Percentiles rank a stretch among this genome's conserved stretches.
Evolutionary conservation across 2,113 vertebrate species (phyloP).

Genomic region (Morone chrysops): DNA sequence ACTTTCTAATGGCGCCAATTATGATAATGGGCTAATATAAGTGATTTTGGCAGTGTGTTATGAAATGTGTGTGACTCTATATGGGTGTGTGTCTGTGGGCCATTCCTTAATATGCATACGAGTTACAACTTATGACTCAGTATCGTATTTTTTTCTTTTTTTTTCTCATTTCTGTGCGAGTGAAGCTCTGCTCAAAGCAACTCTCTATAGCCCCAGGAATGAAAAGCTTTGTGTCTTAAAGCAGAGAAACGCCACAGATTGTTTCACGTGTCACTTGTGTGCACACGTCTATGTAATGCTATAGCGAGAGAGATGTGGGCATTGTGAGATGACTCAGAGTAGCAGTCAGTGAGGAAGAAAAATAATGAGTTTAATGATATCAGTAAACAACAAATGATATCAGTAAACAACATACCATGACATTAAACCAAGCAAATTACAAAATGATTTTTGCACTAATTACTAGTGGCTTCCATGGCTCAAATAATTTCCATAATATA

Average conservation of each 20-base stretch:
- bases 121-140: too few relatives aligned
- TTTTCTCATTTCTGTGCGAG: background rate
- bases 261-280: background rate
- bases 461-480: background rate
- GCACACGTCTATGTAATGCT: background rate
- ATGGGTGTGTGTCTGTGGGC: constrained; percentile 4
- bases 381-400: constrained; percentile 2
- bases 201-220: background rate
- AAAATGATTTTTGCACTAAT: background rate
- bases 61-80: constrained; percentile 3
- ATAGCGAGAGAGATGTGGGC: background rate
- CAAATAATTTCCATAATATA: background rate
- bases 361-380: constrained; percentile 1
- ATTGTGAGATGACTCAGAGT: background rate
- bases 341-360: background rate
- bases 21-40: constrained; percentile 48
- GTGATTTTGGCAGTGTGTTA: constrained; percentile 1
- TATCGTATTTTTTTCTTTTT: background rate
- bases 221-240: background rate
- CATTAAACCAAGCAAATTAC: background rate
- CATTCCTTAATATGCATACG: background rate
- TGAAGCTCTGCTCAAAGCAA: background rate
- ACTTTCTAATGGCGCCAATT: constrained; percentile 48
- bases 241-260: background rate
- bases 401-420: background rate